Evolutionary conservation across 2,888 invertebrate genomes (phyloP).

Genomic region (Pseudococcus longispinus): DNA sequence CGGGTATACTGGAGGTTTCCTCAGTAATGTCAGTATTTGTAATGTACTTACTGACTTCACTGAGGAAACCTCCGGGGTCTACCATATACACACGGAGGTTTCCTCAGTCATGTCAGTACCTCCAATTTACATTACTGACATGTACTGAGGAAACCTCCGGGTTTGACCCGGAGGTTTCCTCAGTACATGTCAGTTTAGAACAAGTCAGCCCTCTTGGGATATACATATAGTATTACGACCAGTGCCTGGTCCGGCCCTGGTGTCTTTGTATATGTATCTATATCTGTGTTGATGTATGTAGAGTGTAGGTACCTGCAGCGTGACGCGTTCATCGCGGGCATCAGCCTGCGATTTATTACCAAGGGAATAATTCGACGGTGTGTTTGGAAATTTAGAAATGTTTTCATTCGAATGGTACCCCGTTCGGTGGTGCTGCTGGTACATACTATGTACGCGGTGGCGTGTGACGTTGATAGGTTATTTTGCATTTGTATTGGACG

Average conservation of each 20-base stretch:
- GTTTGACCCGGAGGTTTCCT: no score
- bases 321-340: neutral
- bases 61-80: no score
- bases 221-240: no score
- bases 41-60: no score
- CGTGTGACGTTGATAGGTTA: slow-evolving; percentile 24
- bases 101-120: no score
- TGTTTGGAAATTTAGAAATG: slow-evolving; percentile 15
- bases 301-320: slow-evolving; percentile 8
- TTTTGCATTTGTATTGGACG: slow-evolving; percentile 16
- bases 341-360: slow-evolving; percentile 13
- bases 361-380: slow-evolving; percentile 10
- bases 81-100: no score
- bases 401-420: neutral
- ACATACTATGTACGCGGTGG: neutral
- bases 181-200: no score
- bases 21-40: no score
- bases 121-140: no score
- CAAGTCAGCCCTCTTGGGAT: no score
- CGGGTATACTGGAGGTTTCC: no score
- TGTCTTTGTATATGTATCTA: neutral
- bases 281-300: neutral
- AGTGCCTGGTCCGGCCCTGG: neutral
- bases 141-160: no score
- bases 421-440: neutral